These are phyloP conservation scores for Drosophila fungiperda DNA, from an alignment of 2,888 invertebrate species.

Conservation along the genomic window DNA sequence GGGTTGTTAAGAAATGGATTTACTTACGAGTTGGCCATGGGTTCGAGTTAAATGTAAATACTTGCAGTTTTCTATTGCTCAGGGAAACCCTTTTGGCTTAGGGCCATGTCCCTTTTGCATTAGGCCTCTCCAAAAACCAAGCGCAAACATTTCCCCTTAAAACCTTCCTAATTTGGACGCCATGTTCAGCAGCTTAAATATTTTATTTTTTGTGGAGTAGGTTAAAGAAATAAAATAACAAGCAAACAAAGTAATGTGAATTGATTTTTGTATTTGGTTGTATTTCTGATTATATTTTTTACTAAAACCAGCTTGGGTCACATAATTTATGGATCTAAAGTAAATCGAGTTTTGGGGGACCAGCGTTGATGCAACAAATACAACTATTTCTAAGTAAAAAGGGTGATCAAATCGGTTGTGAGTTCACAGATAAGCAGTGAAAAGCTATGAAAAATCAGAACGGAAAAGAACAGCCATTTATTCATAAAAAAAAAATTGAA, in stretches of 20 bases:
- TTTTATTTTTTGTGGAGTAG: conserved; percentile 10
- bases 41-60: conserved; percentile 62
- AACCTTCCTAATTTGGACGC: conserved; percentile 53
- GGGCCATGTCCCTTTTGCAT: conserved; percentile 63
- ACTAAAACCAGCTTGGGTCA: conserved; percentile 21
- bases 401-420: neutral
- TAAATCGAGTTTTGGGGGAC: neutral
- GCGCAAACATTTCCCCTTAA: conserved; percentile 14
- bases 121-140: conserved; percentile 33
- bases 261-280: conserved; percentile 63
- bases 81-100: conserved; percentile 67
- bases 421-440: neutral
- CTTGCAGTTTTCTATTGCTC: conserved; percentile 52
- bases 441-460: neutral
- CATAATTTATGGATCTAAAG: conserved; percentile 34
- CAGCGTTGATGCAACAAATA: conserved; percentile 4
- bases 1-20: conserved; percentile 36
- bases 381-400: neutral
- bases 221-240: conserved; percentile 11
- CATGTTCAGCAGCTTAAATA: conserved; percentile 38
- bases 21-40: conserved; percentile 30
- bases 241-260: conserved; percentile 56
- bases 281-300: conserved; percentile 9
- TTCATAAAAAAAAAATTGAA: neutral
- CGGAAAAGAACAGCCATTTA: neutral